Evolutionary conservation across 2,797 vertebrate genomes (phyloP), one percentile per base, ranked within the genome.

Genomic region (Australoheros facetus): DNA sequence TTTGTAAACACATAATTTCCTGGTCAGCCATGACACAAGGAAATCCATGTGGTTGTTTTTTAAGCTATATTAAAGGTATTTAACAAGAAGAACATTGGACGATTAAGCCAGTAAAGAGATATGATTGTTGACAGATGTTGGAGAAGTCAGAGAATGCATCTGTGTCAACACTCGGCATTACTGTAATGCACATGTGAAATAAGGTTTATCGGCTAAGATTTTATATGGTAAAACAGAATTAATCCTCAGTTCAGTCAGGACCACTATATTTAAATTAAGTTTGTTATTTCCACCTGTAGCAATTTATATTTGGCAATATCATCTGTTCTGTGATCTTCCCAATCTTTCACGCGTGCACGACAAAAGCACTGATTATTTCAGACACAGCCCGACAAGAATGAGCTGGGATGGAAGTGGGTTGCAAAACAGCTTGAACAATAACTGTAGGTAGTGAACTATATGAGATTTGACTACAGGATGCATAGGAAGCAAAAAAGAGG

Each of bases 1-100:
- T 78, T 66, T 70, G 73, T 84, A 89, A 91, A 89, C 76, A 81
- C 73, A 19, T 3, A 2, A 78, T 80, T 87, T 84, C 82, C 80
- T 56, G n/a, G 10, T 54, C 34, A 45, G 30, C 19, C 54, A 1
- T 1, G 5, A 56, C 32, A 53, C 3, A 3, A 74, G 19, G 5
- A 64, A 42, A 69, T 69, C 73, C 78, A 28, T 17, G 34, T 28
- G 81, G 58, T 21, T 69, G 60, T 58, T 90, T 81, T 64, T 76
- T 60, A 73, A 74, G 72, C 34, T 60, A 23, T 4, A 72, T 70
- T 71, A 54, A 59, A 79, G 54, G 45, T 34, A 26, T 77, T 75
- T n/a, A 21, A 71, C 58, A 14, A 45, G 56, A 84, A 42, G 56
- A 78, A 72, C 19, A 3, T 13, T 8, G 48, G 70, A 69, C 57